These are phyloP conservation scores for Sinosuthora webbiana DNA, from an alignment of 2,113 vertebrate species.

Conservation along the genomic window DNA sequence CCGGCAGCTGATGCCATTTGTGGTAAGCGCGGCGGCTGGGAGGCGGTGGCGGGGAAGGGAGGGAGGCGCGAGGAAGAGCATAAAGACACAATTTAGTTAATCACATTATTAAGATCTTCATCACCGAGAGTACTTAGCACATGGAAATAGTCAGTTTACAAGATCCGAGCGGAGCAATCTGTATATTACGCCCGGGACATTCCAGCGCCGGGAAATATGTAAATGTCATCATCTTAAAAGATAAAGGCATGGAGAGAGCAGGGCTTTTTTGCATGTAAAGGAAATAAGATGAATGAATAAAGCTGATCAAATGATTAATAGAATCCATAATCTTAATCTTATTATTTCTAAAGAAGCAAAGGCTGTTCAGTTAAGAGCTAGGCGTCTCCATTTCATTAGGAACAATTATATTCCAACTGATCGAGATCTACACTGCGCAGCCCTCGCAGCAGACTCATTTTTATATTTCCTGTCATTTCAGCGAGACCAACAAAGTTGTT, in stretches of 20 bases:
- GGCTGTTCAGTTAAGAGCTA: conserved; percentile 65
- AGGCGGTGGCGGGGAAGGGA: neutral
- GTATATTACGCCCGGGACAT: conserved; percentile 20
- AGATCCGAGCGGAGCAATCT: conserved; percentile 8
- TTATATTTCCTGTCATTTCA: conserved; percentile 67
- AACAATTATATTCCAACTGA: conserved; percentile 68
- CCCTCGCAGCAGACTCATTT: conserved; percentile 10
- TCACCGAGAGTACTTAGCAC: conserved; percentile 30
- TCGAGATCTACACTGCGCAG: conserved; percentile 27
- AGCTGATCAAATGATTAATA: conserved; percentile 71
- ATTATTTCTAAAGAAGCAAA: conserved; percentile 72
- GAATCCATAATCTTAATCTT: conserved; percentile 67
- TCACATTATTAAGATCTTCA: conserved; percentile 42
- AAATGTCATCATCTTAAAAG: conserved; percentile 66
- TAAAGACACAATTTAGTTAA: conserved; percentile 34
- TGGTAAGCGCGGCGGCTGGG: neutral
- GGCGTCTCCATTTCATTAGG: conserved; percentile 67
- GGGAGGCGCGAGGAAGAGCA: neutral
- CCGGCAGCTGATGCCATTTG: conserved; percentile 19
- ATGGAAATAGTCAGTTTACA: conserved; percentile 35
- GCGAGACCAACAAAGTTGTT: conserved; percentile 64
- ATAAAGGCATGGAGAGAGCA: conserved; percentile 27
- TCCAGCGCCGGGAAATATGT: conserved; percentile 36
- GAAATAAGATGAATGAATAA: conserved; percentile 70
- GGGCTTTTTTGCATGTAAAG: conserved; percentile 54